Conservation (phyloP, 2,888 invertebrate genomes). For the Ypsolopha sequella region DNA sequence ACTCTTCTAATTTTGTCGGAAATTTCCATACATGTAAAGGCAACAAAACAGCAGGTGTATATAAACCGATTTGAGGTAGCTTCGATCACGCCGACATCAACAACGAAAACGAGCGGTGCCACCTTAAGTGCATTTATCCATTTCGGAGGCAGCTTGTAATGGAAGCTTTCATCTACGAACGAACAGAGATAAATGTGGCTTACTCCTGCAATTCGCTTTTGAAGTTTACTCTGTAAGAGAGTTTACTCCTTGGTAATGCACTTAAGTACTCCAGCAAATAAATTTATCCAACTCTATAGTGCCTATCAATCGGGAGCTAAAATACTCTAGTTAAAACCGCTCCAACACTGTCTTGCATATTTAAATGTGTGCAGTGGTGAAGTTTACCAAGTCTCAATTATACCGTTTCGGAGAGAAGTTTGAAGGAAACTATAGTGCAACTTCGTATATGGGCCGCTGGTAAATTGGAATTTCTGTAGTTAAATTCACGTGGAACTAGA, state of each 20-base stretch:
- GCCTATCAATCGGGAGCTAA: constrained; percentile 30
- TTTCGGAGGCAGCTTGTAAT: constrained; percentile 40
- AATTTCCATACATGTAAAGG: neutral
- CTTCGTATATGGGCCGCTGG: no score
- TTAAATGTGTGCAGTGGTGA: constrained; percentile 10
- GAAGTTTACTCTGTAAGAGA: constrained; percentile 37
- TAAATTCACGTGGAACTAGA: no score
- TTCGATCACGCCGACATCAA: constrained; percentile 17
- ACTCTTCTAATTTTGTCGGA: neutral
- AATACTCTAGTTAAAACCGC: constrained; percentile 20
- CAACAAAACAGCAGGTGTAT: neutral
- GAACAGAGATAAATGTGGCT: constrained; percentile 46
- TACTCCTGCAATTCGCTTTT: constrained; percentile 53
- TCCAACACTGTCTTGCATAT: constrained; percentile 17
- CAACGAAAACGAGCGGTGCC: constrained; percentile 11
- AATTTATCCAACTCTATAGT: constrained; percentile 35
- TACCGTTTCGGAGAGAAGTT: neutral
- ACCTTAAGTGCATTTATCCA: constrained; percentile 59
- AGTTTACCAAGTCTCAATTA: constrained; percentile 3
- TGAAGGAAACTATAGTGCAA: no score
- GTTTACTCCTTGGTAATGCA: constrained; percentile 38
- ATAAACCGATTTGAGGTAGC: constrained; percentile 25
- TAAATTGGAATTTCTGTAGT: no score
- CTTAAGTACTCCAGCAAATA: constrained; percentile 37
- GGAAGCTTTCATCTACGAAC: constrained; percentile 51